Conservation (phyloP, 1,140 invertebrate species). For the Cydia fagiglandana region DNA sequence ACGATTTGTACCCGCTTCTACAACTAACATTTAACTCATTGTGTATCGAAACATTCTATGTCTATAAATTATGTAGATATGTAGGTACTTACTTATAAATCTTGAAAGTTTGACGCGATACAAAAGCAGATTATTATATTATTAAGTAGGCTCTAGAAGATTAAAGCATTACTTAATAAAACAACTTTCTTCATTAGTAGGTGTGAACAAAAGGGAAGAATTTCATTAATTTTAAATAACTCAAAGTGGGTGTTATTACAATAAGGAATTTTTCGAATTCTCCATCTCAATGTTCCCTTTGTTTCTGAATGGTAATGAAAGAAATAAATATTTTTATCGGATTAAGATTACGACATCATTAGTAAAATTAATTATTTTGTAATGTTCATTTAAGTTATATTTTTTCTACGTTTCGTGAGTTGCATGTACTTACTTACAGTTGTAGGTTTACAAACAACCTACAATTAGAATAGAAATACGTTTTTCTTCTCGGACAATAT, state of each 20-base stretch:
- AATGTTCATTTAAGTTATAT: not conserved
- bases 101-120: not conserved
- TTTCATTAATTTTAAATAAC: constrained; percentile 30
- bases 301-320: constrained; percentile 27
- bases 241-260: constrained; percentile 23
- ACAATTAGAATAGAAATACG: no score
- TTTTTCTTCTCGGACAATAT: no score
- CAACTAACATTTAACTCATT: no score
- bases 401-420: not conserved
- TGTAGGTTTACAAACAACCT: not conserved
- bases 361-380: not conserved
- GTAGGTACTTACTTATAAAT: not conserved
- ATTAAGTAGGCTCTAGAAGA: not conserved
- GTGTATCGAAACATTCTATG: no score
- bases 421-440: no score
- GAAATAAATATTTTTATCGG: not conserved
- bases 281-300: not conserved
- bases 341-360: not conserved
- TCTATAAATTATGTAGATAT: not conserved
- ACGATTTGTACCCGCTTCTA: no score
- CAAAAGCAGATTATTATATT: not conserved
- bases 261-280: constrained; percentile 15
- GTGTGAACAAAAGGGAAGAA: constrained; percentile 29
- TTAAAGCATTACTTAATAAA: constrained; percentile 22
- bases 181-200: constrained; percentile 31